Conservation (phyloP, 2,888 invertebrate species). For the Gastracanthus pulcherrimus region DNA sequence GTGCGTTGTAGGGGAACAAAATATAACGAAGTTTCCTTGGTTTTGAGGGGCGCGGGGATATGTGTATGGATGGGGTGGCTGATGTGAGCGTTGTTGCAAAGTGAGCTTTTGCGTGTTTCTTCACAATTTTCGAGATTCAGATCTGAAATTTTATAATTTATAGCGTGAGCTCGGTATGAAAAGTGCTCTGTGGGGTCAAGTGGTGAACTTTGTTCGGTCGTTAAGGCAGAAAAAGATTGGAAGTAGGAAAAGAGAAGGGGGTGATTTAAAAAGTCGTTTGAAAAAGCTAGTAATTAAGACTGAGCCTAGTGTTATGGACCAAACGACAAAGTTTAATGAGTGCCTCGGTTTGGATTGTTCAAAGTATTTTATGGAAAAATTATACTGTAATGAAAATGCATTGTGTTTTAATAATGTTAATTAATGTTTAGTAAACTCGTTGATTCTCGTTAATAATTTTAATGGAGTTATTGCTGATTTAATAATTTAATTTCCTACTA, state of each 20-base stretch:
- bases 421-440: no score
- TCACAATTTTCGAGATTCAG: slow-evolving; percentile 44
- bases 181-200: slow-evolving; percentile 14
- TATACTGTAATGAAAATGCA: no score
- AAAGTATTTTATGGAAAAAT: neutral
- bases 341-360: neutral
- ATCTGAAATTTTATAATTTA: slow-evolving; percentile 41
- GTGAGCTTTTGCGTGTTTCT: slow-evolving; percentile 36
- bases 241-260: neutral
- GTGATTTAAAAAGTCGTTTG: slow-evolving; percentile 2
- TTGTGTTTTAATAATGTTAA: no score
- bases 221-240: neutral
- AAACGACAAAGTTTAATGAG: neutral
- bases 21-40: neutral
- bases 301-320: no score
- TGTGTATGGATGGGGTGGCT: neutral
- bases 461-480: no score
- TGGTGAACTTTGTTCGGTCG: slow-evolving; percentile 25
- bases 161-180: slow-evolving; percentile 7
- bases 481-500: no score
- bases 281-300: neutral
- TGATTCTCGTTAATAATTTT: no score
- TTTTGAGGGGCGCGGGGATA: neutral
- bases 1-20: neutral
- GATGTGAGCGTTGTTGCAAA: slow-evolving; percentile 25